Evolutionary conservation across 1,140 invertebrate genomes (phyloP).

Genomic region (Phthorimaea operculella): DNA sequence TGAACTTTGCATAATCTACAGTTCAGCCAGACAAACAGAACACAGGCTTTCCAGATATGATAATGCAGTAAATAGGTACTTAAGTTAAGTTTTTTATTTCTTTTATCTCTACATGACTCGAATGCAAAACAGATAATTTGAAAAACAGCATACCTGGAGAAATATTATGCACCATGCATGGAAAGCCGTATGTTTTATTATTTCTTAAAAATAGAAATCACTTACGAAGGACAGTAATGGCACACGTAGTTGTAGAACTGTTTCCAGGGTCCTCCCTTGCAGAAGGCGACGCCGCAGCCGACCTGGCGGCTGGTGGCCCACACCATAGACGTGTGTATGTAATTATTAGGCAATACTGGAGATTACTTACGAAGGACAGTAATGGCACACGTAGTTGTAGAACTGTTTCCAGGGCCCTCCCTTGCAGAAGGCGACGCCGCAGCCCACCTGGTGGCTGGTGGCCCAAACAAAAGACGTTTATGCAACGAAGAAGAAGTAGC

Average conservation of each 20-base stretch:
- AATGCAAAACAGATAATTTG: too few relatives aligned
- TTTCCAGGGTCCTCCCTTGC: constrained; percentile 70
- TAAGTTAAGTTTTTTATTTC: too few relatives aligned
- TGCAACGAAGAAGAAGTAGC: constrained; percentile 71
- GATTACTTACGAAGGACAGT: constrained; percentile 1
- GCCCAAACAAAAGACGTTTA: constrained; percentile 80
- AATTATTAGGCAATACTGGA: too few relatives aligned
- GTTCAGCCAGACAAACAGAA: too few relatives aligned
- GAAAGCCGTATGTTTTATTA: too few relatives aligned
- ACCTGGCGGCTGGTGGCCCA: constrained; percentile 83
- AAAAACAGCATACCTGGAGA: too few relatives aligned
- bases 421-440: background rate
- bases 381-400: background rate
- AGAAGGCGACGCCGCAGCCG: constrained; percentile 82
- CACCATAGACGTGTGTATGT: constrained; percentile 86
- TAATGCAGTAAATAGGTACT: too few relatives aligned
- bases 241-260: constrained; percentile 86
- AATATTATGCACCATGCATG: too few relatives aligned
- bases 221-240: constrained; percentile 87
- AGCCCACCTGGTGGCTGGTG: background rate
- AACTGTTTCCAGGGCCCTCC: background rate
- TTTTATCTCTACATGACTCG: too few relatives aligned
- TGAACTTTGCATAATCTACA: too few relatives aligned
- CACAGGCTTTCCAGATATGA: too few relatives aligned
- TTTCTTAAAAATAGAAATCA: background rate